Percentiles rank a stretch among this genome's conserved stretches.
phyloP scores from a whole-genome alignment of 2,797 vertebrate genomes.

The Cynopterus sphinx region DNA sequence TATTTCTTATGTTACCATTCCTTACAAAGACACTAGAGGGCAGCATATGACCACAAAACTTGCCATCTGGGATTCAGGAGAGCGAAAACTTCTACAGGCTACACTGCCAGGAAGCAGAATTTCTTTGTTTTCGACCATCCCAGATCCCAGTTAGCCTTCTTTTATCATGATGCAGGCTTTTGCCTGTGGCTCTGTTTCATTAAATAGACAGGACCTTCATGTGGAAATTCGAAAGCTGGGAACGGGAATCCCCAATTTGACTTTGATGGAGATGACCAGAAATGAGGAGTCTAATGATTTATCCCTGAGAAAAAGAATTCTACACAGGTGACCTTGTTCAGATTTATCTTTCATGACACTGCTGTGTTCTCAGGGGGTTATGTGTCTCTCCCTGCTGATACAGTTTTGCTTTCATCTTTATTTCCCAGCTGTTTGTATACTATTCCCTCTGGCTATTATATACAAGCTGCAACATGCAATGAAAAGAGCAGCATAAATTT shows the following conservation, averaged over 20 bases:
- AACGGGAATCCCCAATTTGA: neutral
- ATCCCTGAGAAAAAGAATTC: neutral
- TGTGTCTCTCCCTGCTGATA: constrained; percentile 37
- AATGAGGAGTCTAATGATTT: neutral
- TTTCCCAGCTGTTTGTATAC: constrained; percentile 55
- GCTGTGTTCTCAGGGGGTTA: neutral
- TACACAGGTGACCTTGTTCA: constrained; percentile 4
- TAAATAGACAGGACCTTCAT: neutral
- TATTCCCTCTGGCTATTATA: neutral
- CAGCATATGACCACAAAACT: constrained; percentile 77
- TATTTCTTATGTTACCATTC: accelerated
- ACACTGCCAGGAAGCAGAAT: neutral
- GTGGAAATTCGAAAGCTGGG: constrained; percentile 7
- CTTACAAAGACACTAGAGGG: constrained; percentile 82
- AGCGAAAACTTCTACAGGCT: neutral
- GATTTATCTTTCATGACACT: neutral
- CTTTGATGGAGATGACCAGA: neutral
- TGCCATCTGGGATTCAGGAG: neutral
- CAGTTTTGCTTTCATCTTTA: constrained; percentile 59
- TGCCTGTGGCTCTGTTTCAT: constrained; percentile 51
- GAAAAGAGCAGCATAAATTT: neutral
- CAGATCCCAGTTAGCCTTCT: constrained; percentile 56
- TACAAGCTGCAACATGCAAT: neutral
- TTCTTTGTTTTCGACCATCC: constrained; percentile 72
- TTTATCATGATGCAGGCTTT: constrained; percentile 21